Evolutionary conservation across 2,113 vertebrate species (phyloP), one percentile per base, ranked within the genome.

Genomic region (Lichenostomus cassidix): DNA sequence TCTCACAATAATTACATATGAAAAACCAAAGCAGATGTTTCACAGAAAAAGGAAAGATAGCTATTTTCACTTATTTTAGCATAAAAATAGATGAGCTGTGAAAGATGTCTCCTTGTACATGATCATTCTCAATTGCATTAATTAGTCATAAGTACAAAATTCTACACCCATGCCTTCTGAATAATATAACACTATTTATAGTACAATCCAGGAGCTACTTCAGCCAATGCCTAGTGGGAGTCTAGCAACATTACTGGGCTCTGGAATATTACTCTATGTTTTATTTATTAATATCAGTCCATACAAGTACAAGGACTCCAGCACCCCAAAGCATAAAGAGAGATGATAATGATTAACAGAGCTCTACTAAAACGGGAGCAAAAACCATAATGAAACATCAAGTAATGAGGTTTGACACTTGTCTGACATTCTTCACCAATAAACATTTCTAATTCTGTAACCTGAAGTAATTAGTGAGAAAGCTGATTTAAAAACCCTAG

Each of bases 71-170:
- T 91, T 67, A 84, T 71, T 89, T 81, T 71, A 64, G 46, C 50
- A 89, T 63, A 86, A 74, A 89, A 96, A 18, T 44, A 94, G 74
- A 87, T 75, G 80, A 95, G 58, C 58, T 93, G 78, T 75, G 83
- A 91, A 95, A 94, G 62, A 91, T 37, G 14, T 64, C 59, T 71
- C 58, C 70, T 58, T 89, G 37, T 55, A 87, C 8, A 4, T 27
- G 35, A 92, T 62, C 58, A 60, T 39, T 92, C 73, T 71, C 53
- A 93, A 90, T 8, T 79, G 79, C 62, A 89, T 85, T 89, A 84
- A 92, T 94, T 92, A 95, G 41, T 76, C 20, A 2, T 31, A 81
- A 83, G n/a, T 27, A 75, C 53, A 87, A 86, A 94, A 89, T 49
- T 85, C 46, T 68, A 80, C 15, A 76, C 25, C 74, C 13, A 33